Evolutionary conservation across 2,797 vertebrate genomes (phyloP).

Genomic region (Myotis planiceps): DNA sequence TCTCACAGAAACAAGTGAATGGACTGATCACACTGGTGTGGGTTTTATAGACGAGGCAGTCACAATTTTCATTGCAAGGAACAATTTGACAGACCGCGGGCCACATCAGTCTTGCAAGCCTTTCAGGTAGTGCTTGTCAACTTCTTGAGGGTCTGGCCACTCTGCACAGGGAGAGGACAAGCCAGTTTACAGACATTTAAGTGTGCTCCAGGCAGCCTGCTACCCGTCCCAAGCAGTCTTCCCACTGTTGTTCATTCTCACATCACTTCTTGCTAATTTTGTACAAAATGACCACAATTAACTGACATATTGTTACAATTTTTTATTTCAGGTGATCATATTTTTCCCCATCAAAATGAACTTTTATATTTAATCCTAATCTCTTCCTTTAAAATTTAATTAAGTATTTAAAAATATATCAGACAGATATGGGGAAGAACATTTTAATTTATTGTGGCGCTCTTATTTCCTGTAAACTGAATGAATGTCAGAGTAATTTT

Average conservation of each 20-base stretch:
- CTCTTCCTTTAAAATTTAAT: background rate
- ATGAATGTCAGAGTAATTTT: conserved; percentile 31
- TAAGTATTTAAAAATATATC: conserved; percentile 19
- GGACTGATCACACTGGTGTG: background rate
- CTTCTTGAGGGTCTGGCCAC: background rate
- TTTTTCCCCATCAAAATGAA: conserved; percentile 24
- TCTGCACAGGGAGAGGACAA: background rate
- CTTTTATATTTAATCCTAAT: background rate
- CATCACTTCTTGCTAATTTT: background rate
- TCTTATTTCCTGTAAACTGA: conserved; percentile 1
- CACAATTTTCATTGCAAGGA: background rate
- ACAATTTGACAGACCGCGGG: background rate
- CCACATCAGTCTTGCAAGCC: background rate
- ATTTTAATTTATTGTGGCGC: background rate
- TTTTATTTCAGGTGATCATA: background rate
- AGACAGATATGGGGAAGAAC: background rate
- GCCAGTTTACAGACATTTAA: background rate
- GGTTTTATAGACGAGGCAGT: background rate
- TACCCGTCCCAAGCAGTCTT: background rate
- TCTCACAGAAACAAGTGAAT: background rate
- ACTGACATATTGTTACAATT: background rate
- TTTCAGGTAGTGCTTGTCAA: background rate
- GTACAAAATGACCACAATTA: background rate
- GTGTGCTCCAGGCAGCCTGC: background rate
- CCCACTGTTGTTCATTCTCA: background rate